phyloP scores from a whole-genome alignment of 1,140 invertebrate species.

The Zaprionus kolodkinae region DNA sequence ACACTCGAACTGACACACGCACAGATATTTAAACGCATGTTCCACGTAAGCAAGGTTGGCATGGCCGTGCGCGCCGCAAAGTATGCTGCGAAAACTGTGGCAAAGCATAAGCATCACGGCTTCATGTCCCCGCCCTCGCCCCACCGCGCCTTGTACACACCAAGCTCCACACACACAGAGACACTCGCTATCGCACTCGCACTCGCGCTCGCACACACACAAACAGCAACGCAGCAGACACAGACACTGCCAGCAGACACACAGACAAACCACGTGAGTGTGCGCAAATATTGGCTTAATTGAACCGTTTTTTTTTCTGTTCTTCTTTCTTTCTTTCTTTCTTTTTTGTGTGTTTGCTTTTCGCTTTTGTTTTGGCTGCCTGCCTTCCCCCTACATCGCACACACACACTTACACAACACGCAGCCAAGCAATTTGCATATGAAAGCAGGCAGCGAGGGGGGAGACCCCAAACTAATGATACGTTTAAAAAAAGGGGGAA shows the following conservation, averaged over 20 bases:
- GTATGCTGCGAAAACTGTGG: background rate
- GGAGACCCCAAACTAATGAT: slow-evolving; percentile 47
- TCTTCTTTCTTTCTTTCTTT: slow-evolving; percentile 22
- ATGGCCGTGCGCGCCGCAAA: slow-evolving; percentile 3
- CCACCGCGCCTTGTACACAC: background rate
- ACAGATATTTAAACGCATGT: slow-evolving; percentile 4
- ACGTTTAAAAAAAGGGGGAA: too few relatives aligned
- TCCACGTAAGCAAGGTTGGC: background rate
- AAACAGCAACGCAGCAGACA: slow-evolving; percentile 16
- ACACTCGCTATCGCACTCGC: slow-evolving; percentile 13
- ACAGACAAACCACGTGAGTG: slow-evolving; percentile 50
- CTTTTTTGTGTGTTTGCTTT: slow-evolving; percentile 36
- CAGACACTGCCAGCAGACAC: slow-evolving; percentile 5
- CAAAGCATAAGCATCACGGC: background rate
- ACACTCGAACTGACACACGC: background rate
- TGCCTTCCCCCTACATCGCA: too few relatives aligned
- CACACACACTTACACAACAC: slow-evolving; percentile 37
- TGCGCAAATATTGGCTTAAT: slow-evolving; percentile 81
- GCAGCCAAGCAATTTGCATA: slow-evolving; percentile 66
- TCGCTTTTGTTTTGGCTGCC: slow-evolving; percentile 33
- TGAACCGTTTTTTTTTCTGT: slow-evolving; percentile 58
- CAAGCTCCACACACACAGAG: background rate
- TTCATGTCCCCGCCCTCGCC: background rate
- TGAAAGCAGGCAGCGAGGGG: slow-evolving; percentile 35
- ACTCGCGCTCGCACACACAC: slow-evolving; percentile 19